Evolutionary conservation across 1,140 invertebrate species (phyloP).

Genomic region (Eriosoma lanigerum): DNA sequence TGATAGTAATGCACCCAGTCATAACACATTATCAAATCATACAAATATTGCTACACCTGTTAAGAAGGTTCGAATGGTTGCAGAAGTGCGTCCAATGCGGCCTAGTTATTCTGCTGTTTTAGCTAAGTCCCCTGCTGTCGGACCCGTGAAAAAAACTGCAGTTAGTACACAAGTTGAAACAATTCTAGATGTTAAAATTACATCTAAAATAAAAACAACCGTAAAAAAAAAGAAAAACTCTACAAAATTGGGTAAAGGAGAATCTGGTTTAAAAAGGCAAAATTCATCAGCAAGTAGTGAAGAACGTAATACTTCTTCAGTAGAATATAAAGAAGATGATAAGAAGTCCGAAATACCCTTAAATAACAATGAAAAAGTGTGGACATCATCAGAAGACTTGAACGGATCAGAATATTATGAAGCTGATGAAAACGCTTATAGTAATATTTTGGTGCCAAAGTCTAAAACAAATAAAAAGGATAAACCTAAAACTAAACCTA

Average conservation of each 20-base stretch:
- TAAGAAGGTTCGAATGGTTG: constrained; percentile 74
- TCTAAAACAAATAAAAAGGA: constrained; percentile 50
- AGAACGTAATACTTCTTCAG: constrained; percentile 54
- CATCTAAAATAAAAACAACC: constrained; percentile 19
- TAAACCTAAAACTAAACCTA: constrained; percentile 48
- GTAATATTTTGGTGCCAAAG: constrained; percentile 38
- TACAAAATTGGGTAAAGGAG: constrained; percentile 14
- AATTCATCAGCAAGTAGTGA: constrained; percentile 63
- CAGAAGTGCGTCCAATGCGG: constrained; percentile 81
- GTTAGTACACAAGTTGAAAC: constrained; percentile 56
- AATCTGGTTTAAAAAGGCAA: constrained; percentile 58
- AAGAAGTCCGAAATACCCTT: constrained; percentile 35
- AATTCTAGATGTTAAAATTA: constrained; percentile 17
- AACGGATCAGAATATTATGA: constrained; percentile 50
- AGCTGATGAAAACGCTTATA: constrained; percentile 49
- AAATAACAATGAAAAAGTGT: constrained; percentile 52
- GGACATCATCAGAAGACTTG: constrained; percentile 56
- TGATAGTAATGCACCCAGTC: constrained; percentile 54
- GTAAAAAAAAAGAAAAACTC: constrained; percentile 34
- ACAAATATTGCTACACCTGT: constrained; percentile 59
- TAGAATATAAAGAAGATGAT: constrained; percentile 45
- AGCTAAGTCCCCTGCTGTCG: constrained; percentile 64
- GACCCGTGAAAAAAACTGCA: constrained; percentile 49
- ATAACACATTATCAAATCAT: constrained; percentile 57
- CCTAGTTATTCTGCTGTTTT: constrained; percentile 81